Percentiles rank a stretch among this genome's conserved stretches.
Conservation (phyloP, 92 coral and sea anemone genomes). For the Epizoanthus stellaris region DNA sequence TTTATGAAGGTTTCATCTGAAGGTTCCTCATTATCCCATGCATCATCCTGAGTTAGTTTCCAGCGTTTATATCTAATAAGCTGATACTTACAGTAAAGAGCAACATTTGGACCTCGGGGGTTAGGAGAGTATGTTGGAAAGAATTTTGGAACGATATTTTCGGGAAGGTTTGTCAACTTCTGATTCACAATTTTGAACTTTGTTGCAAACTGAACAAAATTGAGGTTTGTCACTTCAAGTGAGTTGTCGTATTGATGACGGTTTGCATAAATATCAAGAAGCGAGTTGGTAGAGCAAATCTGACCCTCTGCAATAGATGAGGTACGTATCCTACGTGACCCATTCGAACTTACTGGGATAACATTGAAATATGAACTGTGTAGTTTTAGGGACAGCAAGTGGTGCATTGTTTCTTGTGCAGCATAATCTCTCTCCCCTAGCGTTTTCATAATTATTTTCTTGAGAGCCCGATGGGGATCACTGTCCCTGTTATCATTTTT, state of each 20-base stretch:
- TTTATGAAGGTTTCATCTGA: not conserved
- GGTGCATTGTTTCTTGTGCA: too few relatives aligned
- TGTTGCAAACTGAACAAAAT: slow-evolving; percentile 33
- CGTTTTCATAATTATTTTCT: too few relatives aligned
- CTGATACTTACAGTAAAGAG: too few relatives aligned
- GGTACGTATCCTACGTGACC: too few relatives aligned
- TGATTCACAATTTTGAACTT: slow-evolving; percentile 32
- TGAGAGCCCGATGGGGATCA: not conserved
- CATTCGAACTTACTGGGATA: too few relatives aligned
- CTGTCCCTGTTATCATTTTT: too few relatives aligned
- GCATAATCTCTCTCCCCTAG: too few relatives aligned
- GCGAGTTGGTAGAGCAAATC: slow-evolving; percentile 15
- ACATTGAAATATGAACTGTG: too few relatives aligned
- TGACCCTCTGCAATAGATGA: too few relatives aligned
- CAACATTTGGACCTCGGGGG: too few relatives aligned
- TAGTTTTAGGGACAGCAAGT: too few relatives aligned
- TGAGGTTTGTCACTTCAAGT: not conserved
- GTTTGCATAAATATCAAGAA: slow-evolving; percentile 32
- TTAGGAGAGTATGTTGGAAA: slow-evolving; percentile 50
- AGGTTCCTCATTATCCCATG: not conserved
- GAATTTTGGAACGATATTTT: slow-evolving; percentile 35
- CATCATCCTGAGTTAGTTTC: not conserved
- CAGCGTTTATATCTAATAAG: slow-evolving; percentile 20
- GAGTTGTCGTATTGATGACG: slow-evolving; percentile 25
- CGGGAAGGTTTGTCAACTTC: slow-evolving; percentile 13